phyloP scores from a whole-genome alignment of 1,140 invertebrate species.

The Cardiocondyla obscurior region DNA sequence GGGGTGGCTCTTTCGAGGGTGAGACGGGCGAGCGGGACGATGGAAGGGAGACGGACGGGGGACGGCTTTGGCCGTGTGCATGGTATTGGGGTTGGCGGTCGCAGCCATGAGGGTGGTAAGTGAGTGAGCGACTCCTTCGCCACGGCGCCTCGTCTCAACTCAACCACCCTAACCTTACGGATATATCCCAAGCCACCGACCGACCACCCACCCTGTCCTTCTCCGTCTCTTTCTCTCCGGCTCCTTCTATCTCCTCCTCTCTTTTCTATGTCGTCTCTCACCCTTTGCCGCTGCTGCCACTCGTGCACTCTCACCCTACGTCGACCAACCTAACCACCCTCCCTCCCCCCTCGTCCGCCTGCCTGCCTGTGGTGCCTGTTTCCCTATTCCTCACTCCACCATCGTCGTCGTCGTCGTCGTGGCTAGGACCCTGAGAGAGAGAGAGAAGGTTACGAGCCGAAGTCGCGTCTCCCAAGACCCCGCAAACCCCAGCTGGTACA shows the following conservation, averaged over 20 bases:
- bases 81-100: slow-evolving; percentile 77
- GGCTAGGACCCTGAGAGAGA: slow-evolving; percentile 68
- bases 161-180: slow-evolving; percentile 67
- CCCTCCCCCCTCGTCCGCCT: background rate
- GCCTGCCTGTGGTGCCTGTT: slow-evolving; percentile 69
- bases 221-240: slow-evolving; percentile 10
- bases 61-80: slow-evolving; percentile 63
- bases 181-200: slow-evolving; percentile 67
- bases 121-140: slow-evolving; percentile 82
- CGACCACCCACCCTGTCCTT: slow-evolving; percentile 39
- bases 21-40: slow-evolving; percentile 34
- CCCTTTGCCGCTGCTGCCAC: slow-evolving; percentile 53
- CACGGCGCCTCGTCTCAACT: slow-evolving; percentile 74
- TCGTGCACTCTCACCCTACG: slow-evolving; percentile 64
- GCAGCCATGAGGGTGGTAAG: slow-evolving; percentile 81
- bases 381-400: slow-evolving; percentile 78
- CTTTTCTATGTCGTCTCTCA: slow-evolving; percentile 50
- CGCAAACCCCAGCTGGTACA: slow-evolving; percentile 81
- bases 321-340: slow-evolving; percentile 54
- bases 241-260: slow-evolving; percentile 42
- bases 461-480: slow-evolving; percentile 77
- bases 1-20: slow-evolving; percentile 55
- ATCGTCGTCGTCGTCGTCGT: slow-evolving; percentile 66
- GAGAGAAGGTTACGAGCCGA: slow-evolving; percentile 77
- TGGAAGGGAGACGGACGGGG: slow-evolving; percentile 25